phyloP scores from a whole-genome alignment of 2,113 vertebrate species.

The Perccottus glenii region DNA sequence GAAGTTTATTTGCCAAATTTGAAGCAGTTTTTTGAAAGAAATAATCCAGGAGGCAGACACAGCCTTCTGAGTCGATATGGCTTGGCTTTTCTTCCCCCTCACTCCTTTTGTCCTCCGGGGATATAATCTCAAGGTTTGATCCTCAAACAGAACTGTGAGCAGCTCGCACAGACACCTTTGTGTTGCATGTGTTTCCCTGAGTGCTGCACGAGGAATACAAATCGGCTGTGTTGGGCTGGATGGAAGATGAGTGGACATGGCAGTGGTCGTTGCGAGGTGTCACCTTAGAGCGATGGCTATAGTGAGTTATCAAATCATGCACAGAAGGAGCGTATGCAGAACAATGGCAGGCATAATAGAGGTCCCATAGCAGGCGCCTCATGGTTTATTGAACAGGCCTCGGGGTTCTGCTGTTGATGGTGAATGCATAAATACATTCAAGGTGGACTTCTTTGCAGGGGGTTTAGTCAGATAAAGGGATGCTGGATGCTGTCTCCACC shows the following conservation, averaged over 20 bases:
- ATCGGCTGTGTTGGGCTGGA: constrained; percentile 1
- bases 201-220: constrained; percentile 24
- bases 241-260: constrained; percentile 2
- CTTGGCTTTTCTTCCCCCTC: not conserved
- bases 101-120: not conserved
- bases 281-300: constrained; percentile 1
- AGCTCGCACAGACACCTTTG: constrained; percentile 31
- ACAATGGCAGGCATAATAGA: not conserved
- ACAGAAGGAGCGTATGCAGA: not conserved
- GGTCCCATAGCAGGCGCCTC: not conserved
- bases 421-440: not conserved
- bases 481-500: not conserved
- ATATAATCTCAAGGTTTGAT: constrained; percentile 29
- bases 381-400: constrained; percentile 7
- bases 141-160: constrained; percentile 31
- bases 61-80: not conserved
- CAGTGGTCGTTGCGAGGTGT: not conserved
- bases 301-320: constrained; percentile 2
- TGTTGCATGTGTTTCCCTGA: constrained; percentile 5
- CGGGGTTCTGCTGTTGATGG: not conserved
- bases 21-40: constrained; percentile 2
- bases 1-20: not conserved
- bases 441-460: not conserved
- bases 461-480: not conserved
- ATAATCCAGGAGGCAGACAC: constrained; percentile 1